These are phyloP conservation scores for Sebastes elongatus DNA, from an alignment of 2,797 vertebrate genomes.

Conservation along the genomic window DNA sequence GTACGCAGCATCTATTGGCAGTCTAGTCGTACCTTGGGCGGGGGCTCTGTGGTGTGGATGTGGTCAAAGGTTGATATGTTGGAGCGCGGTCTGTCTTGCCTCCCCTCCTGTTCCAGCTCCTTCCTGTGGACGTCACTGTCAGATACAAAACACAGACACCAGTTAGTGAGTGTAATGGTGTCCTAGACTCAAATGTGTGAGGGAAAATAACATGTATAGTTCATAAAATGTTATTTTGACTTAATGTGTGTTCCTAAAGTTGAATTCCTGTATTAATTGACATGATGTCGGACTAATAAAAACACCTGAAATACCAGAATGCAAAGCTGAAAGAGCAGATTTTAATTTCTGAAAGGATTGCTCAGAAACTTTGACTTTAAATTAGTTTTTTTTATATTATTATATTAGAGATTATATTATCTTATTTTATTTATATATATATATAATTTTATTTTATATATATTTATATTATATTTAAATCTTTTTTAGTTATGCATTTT, in stretches of 20 bases:
- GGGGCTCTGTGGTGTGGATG: conserved; percentile 69
- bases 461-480: too few species aligned
- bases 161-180: background rate
- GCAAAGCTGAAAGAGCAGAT: background rate
- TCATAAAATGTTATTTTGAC: background rate
- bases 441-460: too few species aligned
- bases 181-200: background rate
- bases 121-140: conserved; percentile 88
- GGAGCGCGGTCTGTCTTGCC: conserved; percentile 69
- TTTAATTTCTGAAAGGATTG: background rate
- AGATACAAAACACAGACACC: background rate
- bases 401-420: too few species aligned
- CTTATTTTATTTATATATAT: too few species aligned
- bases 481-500: too few species aligned
- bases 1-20: background rate
- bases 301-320: background rate
- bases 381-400: too few species aligned
- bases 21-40: conserved; percentile 85
- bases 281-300: background rate
- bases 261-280: background rate
- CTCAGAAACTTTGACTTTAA: too few species aligned
- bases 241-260: background rate
- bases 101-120: conserved; percentile 81
- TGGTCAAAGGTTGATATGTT: conserved; percentile 64
- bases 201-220: background rate